Percentiles rank a stretch among this genome's conserved stretches.
Conservation (phyloP, 2,888 invertebrate species). For the Luffia ferchaultella region DNA sequence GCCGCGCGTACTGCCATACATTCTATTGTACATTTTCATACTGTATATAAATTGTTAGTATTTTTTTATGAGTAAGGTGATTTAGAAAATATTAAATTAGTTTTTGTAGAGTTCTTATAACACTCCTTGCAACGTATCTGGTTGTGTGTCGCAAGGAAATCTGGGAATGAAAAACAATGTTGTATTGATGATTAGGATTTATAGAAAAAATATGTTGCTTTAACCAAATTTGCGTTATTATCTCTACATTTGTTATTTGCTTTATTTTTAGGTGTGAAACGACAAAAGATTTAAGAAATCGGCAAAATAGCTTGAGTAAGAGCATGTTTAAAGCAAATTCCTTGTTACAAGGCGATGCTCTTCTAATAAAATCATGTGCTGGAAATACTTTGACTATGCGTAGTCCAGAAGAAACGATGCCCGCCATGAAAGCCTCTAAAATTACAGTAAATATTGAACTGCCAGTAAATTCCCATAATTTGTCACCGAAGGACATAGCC, state of each 20-base stretch:
- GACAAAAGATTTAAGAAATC: slow-evolving; percentile 51
- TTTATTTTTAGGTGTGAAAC: slow-evolving; percentile 40
- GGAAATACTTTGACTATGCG: slow-evolving; percentile 31
- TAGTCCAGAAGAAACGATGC: slow-evolving; percentile 38
- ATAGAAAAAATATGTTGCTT: too few relatives aligned
- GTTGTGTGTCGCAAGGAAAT: too few relatives aligned
- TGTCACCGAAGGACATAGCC: slow-evolving; percentile 22
- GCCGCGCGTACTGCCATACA: too few relatives aligned
- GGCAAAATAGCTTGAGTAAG: slow-evolving; percentile 54
- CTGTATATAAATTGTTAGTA: too few relatives aligned
- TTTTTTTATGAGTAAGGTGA: too few relatives aligned
- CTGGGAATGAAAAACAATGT: too few relatives aligned
- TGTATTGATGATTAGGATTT: too few relatives aligned
- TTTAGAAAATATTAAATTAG: too few relatives aligned
- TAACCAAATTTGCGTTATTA: too few relatives aligned
- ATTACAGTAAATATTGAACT: slow-evolving; percentile 29
- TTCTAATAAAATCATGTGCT: slow-evolving; percentile 46
- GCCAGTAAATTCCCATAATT: background rate
- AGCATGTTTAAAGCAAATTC: slow-evolving; percentile 53
- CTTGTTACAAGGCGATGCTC: slow-evolving; percentile 48
- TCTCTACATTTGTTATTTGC: background rate
- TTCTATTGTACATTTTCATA: too few relatives aligned
- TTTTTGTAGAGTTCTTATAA: too few relatives aligned
- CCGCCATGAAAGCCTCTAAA: slow-evolving; percentile 36
- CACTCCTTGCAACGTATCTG: too few relatives aligned